Percentiles rank a stretch among this genome's conserved stretches.
Evolutionary conservation across 1,140 invertebrate genomes (phyloP).

Genomic region (Drosophila yakuba): DNA sequence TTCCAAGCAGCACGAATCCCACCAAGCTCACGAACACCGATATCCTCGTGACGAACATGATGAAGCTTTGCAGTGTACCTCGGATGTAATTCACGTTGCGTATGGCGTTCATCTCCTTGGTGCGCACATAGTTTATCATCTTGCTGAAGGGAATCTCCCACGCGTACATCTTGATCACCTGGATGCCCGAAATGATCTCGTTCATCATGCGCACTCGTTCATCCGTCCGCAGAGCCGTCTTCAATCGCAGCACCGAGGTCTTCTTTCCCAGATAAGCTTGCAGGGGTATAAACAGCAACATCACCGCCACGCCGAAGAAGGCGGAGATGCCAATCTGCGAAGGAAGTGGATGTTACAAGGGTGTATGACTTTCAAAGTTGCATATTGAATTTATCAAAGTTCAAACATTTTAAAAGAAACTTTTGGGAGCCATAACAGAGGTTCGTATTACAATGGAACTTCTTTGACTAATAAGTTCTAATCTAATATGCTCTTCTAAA

Average conservation of each 20-base stretch:
- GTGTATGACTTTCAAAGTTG: background rate
- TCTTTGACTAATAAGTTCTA: no score
- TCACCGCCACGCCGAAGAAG: slow-evolving; percentile 90
- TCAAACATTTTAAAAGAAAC: background rate
- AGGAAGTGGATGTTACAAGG: background rate
- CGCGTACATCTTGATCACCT: slow-evolving; percentile 96
- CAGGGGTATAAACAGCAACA: slow-evolving; percentile 93
- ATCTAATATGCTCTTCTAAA: no score
- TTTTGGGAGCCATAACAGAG: no score
- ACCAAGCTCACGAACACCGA: slow-evolving; percentile 92
- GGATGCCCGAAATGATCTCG: slow-evolving; percentile 95
- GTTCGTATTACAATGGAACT: no score
- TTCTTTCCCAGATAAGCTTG: slow-evolving; percentile 92
- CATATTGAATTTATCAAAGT: no score
- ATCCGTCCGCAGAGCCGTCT: slow-evolving; percentile 91
- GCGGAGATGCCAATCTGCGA: slow-evolving; percentile 89
- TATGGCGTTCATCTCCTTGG: slow-evolving; percentile 86
- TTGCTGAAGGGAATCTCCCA: slow-evolving; percentile 93
- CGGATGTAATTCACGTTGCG: slow-evolving; percentile 89
- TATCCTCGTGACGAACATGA: slow-evolving; percentile 90
- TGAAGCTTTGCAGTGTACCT: slow-evolving; percentile 90
- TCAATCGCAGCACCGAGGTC: slow-evolving; percentile 88
- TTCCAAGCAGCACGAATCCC: slow-evolving; percentile 89
- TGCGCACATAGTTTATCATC: slow-evolving; percentile 87
- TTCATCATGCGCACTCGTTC: slow-evolving; percentile 94